phyloP scores from a whole-genome alignment of 2,888 invertebrate genomes.

The Melipona beecheii region DNA sequence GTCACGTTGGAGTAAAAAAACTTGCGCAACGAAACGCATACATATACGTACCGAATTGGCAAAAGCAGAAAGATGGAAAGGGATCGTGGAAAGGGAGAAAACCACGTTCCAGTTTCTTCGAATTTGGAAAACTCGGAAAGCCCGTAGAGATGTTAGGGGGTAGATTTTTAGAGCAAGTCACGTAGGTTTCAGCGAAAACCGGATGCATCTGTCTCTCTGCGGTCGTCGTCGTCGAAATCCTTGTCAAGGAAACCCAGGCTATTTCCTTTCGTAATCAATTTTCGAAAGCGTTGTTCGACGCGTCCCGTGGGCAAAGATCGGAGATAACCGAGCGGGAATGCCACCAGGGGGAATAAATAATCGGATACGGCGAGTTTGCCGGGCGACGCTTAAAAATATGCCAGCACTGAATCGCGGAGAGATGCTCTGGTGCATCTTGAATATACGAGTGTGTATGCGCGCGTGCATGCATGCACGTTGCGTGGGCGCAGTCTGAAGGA shows the following conservation, averaged over 20 bases:
- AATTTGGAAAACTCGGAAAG: background rate
- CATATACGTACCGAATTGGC: background rate
- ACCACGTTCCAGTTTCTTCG: background rate
- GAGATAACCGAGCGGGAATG: conserved; percentile 28
- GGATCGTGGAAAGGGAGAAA: background rate
- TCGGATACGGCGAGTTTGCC: conserved; percentile 11
- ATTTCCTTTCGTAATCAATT: conserved; percentile 45
- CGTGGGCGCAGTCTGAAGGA: conserved; percentile 81
- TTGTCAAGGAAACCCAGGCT: conserved; percentile 4
- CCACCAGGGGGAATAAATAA: conserved; percentile 38
- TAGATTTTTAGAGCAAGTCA: background rate
- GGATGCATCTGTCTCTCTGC: conserved; percentile 38
- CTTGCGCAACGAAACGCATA: background rate
- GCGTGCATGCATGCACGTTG: conserved; percentile 40
- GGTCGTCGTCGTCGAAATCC: background rate
- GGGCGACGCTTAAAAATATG: conserved; percentile 37
- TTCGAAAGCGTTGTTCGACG: conserved; percentile 21
- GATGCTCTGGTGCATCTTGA: conserved; percentile 40
- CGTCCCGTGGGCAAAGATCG: conserved; percentile 30
- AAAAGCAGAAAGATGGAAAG: background rate
- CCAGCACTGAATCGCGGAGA: conserved; percentile 26
- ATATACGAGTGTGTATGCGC: conserved; percentile 25
- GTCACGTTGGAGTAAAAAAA: background rate
- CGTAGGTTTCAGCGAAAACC: conserved; percentile 32
- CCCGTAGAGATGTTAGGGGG: background rate